These are phyloP conservation scores for Arctia plantaginis DNA, from an alignment of 2,888 invertebrate genomes.

Conservation along the genomic window DNA sequence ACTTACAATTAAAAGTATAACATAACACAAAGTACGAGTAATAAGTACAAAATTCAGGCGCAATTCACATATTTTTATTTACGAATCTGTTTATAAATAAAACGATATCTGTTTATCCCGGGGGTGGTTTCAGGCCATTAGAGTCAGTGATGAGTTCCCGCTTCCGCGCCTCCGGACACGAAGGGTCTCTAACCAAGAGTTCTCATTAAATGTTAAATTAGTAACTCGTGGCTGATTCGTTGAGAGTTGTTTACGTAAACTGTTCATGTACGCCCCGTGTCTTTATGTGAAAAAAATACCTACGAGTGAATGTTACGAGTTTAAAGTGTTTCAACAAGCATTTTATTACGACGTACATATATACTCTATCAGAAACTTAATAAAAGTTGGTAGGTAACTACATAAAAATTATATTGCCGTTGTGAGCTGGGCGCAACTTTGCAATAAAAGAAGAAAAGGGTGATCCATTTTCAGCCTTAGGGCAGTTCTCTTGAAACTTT, in stretches of 20 bases:
- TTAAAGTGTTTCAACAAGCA: slow-evolving; percentile 33
- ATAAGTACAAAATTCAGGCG: slow-evolving; percentile 47
- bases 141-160: slow-evolving; percentile 76
- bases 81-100: slow-evolving; percentile 67
- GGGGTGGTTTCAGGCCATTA: slow-evolving; percentile 77
- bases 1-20: slow-evolving; percentile 41
- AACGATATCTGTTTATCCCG: slow-evolving; percentile 72
- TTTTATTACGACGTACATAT: slow-evolving; percentile 7
- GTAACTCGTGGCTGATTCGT: slow-evolving; percentile 65
- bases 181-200: slow-evolving; percentile 66
- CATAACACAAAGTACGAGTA: slow-evolving; percentile 51
- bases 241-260: slow-evolving; percentile 67
- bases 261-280: slow-evolving; percentile 50
- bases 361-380: background rate
- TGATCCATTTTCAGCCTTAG: slow-evolving; percentile 67
- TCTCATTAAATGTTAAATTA: slow-evolving; percentile 80
- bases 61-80: slow-evolving; percentile 56
- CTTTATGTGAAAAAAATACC: slow-evolving; percentile 54
- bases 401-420: slow-evolving; percentile 34
- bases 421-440: slow-evolving; percentile 45
- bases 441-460: slow-evolving; percentile 66
- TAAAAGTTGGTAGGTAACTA: slow-evolving; percentile 15
- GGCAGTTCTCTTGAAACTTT: slow-evolving; percentile 78
- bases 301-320: slow-evolving; percentile 42
- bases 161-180: slow-evolving; percentile 77